Base-by-base conservation (phyloP, 2,888 invertebrate genomes). In the Hetaerina titia region DNA sequence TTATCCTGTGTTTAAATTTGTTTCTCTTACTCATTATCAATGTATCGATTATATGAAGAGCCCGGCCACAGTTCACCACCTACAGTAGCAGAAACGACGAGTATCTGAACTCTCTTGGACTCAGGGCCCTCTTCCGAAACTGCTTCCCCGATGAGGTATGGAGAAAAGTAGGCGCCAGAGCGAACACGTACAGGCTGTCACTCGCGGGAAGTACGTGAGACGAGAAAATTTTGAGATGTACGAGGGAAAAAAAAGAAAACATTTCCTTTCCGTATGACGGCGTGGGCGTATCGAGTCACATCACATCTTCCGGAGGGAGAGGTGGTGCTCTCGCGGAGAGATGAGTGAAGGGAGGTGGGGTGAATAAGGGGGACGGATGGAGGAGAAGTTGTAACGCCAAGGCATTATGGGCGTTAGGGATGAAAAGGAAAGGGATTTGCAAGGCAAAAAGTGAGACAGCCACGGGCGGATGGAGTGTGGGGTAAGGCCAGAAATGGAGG, bases 291-390 rank as follows among this genome's bases (percentile, higher is more conserved):
- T n/a, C 25, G 25, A 81, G 25, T 81, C 81, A 22, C 81, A 81
- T 81, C 81, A 81, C 81, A 81, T 81, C 81, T 81, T 81, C 81
- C 81, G 81, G 31, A 22, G n/a, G n/a, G 17, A 69, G n/a, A 22
- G 69, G 69, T 6, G 25, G 15, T 25, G 81, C 11, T 19, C 8
- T 8, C 17, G 17, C 69, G 69, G 69, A 7, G 22, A 69, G 22
- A n/a, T 22, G 69, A 69, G 69, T 69, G n/a, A 69, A 69, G 5
- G 69, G 22, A 69, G 5, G 22, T 2, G 22, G n/a, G 69, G 17
- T 60, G 69, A 64, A 19, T 19, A 19, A 17, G 60, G 60, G 60
- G 60, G 60, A 60, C 13, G 69, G n/a, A 60, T 60, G 60, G 17
- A 60, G 69, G 69, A 6, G 69, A 2, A 22, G 69, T 69, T 69